Base-by-base conservation (phyloP, 2,888 invertebrate genomes). In the Agapostemon virescens region DNA sequence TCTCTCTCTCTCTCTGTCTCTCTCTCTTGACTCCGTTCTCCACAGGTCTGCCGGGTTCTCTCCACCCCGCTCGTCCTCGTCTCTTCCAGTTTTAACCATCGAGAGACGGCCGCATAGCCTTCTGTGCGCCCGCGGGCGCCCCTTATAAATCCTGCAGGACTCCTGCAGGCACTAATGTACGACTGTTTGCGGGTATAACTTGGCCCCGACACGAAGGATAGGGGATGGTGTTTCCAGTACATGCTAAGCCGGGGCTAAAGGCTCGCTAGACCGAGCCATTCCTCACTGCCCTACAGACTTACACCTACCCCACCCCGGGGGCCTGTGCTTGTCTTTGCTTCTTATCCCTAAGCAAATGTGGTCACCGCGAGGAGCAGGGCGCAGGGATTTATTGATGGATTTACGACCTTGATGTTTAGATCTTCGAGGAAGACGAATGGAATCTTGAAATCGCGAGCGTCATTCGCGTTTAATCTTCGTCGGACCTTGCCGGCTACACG, bases 121-220 rank as follows among this genome's bases (percentile, higher is more conserved):
- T 84, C 87, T 84, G 85, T 85, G 87, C 86, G 86, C 89, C 88
- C 88, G 88, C 86, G 88, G 85, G 89, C 88, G 88, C 87, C 90
- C 91, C 91, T 90, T 92, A 91, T 92, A 92, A 92, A 92, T 92
- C 92, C 92, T 92, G 89, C 90, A 91, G 90, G 91, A 92, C 91
- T 91, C 90, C 88, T 89, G 90, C 88, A 91, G 91, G 91, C 92
- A 92, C 92, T 92, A 92, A 92, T 92, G 92, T 92, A 92, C 92
- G 92, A 92, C 92, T 92, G 92, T 92, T 92, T 92, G 92, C 91
- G 92, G 92, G 92, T 91, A 92, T 92, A 92, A 92, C 92, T 92
- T 92, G 92, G 91, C 91, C 92, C 90, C 91, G 88, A 92, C 92
- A 92, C 91, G 92, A 92, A 90, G 91, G 92, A 89, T 91, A 89